These are phyloP conservation scores for Acrobasis suavella DNA, from an alignment of 2,888 invertebrate species.

Conservation along the genomic window DNA sequence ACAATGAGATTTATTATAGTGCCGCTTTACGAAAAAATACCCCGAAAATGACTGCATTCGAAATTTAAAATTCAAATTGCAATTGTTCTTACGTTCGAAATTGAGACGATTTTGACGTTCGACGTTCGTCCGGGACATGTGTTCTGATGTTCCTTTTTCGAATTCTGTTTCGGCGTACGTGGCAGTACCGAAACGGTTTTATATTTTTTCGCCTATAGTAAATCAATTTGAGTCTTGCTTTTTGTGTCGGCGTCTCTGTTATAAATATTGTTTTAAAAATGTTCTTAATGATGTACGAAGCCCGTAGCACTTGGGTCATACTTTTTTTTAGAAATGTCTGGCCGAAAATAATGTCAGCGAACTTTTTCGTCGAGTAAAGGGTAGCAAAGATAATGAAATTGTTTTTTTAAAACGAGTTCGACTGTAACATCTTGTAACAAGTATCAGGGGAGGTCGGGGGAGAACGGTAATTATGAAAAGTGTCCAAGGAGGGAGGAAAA, in stretches of 20 bases:
- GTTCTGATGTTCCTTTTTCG: constrained; percentile 47
- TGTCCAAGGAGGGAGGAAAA: constrained; percentile 71
- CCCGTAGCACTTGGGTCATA: constrained; percentile 42
- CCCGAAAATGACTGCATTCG: constrained; percentile 70
- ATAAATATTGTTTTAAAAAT: constrained; percentile 63
- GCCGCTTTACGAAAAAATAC: constrained; percentile 73
- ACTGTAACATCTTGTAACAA: constrained; percentile 76
- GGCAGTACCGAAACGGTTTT: constrained; percentile 35
- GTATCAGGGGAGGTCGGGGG: constrained; percentile 45
- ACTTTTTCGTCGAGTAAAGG: constrained; percentile 31
- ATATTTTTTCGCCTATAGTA: constrained; percentile 54
- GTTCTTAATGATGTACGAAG: constrained; percentile 63
- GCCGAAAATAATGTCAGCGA: constrained; percentile 30
- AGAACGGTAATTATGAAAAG: constrained; percentile 79
- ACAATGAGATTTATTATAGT: constrained; percentile 74
- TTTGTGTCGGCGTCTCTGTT: constrained; percentile 56
- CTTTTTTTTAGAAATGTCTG: constrained; percentile 33
- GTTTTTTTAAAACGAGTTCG: constrained; percentile 50
- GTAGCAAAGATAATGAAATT: constrained; percentile 50
- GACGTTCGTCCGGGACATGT: constrained; percentile 65
- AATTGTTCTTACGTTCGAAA: constrained; percentile 75
- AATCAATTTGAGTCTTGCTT: constrained; percentile 68
- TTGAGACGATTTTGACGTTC: constrained; percentile 80
- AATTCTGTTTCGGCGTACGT: constrained; percentile 23
- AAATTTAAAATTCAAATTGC: constrained; percentile 79